These are phyloP conservation scores for Apus apus DNA, from an alignment of 2,113 vertebrate genomes.

Conservation along the genomic window DNA sequence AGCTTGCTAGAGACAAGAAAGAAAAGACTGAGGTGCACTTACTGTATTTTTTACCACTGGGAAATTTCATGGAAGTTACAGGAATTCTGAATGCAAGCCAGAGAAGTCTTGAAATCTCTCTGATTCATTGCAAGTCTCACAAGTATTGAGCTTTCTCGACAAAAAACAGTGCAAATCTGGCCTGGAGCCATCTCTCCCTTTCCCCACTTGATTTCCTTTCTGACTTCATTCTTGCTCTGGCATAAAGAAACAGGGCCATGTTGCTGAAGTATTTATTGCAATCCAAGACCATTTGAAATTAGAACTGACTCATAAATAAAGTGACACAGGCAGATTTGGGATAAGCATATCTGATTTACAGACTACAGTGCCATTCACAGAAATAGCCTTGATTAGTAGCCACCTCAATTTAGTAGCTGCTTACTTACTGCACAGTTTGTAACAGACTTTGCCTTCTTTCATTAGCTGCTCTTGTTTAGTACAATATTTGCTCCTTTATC, in stretches of 20 bases:
- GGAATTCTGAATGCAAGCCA: not conserved
- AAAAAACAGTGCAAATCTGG: not conserved
- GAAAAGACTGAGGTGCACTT: not conserved
- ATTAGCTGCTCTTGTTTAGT: conserved; percentile 14
- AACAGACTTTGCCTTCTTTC: not conserved
- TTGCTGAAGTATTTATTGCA: conserved; percentile 11
- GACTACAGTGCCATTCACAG: not conserved
- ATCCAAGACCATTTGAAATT: not conserved
- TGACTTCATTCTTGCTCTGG: not conserved
- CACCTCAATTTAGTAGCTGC: not conserved
- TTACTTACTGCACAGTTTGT: not conserved
- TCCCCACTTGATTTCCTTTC: not conserved
- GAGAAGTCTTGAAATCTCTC: not conserved
- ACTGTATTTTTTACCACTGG: not conserved
- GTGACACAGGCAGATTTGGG: not conserved
- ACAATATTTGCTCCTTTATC: conserved; percentile 6
- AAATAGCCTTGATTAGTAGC: not conserved
- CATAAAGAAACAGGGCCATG: not conserved
- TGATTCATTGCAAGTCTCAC: not conserved
- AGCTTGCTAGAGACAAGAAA: not conserved
- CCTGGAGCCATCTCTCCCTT: not conserved
- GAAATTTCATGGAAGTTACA: not conserved
- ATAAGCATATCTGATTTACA: conserved; percentile 20
- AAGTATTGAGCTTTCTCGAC: not conserved
- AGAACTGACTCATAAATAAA: conserved; percentile 23